Evolutionary conservation across 2,113 vertebrate species (phyloP), one percentile per base, ranked within the genome.

Genomic region (Anser cygnoides): DNA sequence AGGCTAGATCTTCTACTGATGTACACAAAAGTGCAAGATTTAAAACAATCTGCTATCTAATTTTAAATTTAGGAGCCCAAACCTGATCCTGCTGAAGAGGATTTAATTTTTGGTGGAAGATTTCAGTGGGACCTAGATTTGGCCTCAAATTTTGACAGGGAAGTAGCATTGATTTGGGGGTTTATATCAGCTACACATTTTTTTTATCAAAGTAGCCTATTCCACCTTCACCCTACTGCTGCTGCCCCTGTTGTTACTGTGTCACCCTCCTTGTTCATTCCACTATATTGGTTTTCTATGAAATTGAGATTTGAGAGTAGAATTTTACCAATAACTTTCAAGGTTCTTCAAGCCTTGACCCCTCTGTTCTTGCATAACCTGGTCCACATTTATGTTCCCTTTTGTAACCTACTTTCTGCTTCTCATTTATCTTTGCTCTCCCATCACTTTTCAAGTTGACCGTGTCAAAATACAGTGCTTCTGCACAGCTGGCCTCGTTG

Each of bases 301-400:
- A 96, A 95, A 87, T 0, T 84, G 25, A 87, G 72, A 85, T 94
- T 71, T 63, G 52, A 89, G n/a, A 59, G 57, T 55, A 91, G 67
- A 78, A 92, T 95, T 95, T 91, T 72, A 82, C 84, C 1, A 0
- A 65, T 74, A 91, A 92, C 63, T 93, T 93, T 89, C 84, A 94
- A 90, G 65, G 74, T 44, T 93, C 74, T 96, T 96, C 83, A 92
- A 91, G 91, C 49, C 63, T 84, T 79, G 84, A 95, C 84, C 89
- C 25, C 68, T 97, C 81, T 96, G 63, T 95, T 95, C 81, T 76
- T 94, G 76, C 66, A 89, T 78, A 96, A 91, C 92, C 72, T 41
- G 33, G 84, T 92, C 76, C 78, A 89, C 68, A 50, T 91, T 94
- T 91, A 83, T 95, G 71, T 93, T 95, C 54, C 84, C 31, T 86